Evolutionary conservation across 2,888 invertebrate genomes (phyloP), one percentile per base, ranked within the genome.

Genomic region (Conus canariensis): DNA sequence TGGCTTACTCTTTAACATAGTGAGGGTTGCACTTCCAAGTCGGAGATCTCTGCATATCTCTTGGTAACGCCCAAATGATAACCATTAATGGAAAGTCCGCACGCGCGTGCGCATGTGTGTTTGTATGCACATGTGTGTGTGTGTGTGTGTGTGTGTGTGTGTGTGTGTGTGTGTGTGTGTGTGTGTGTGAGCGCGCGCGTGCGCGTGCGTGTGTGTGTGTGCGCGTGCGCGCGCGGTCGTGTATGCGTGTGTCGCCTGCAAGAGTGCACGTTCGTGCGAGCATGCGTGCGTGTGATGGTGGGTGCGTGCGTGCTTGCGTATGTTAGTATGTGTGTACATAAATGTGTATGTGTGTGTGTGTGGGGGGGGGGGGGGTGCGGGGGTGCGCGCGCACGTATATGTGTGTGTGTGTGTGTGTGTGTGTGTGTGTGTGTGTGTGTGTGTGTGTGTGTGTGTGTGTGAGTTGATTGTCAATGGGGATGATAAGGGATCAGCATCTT

Each of bases 91-190:
- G 45, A 45, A 45, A 45, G 45, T 45, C 45, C 45, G 45, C 45
- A 45, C 45, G 45, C 45, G 45, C 4, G 45, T 4, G 70, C 5
- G 64, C 4, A 5, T 16, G 64, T 64, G 5, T 64, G 64, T 64
- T 1, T 64, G 64, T 30, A n/a, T 22, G 70, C 5, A 7, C 4
- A 5, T 16, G 64, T 64, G 5, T 64, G 64, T 64, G 5, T 64
- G 64, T 30, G 30, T 30, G 30, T 30, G 30, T 30, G 30, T 30
- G 30, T 30, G 30, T 30, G 30, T 30, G 30, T 30, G 30, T 74
- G 74, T 74, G 74, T n/a, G 74, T 74, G 74, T n/a, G 74, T 74
- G 74, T n/a, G 74, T 74, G 74, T n/a, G 74, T 74, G 74, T 74
- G 74, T 74, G 74, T 70, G 70, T 70, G 70, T 22, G 22, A 1